Evolutionary conservation across 2,113 vertebrate genomes (phyloP), one percentile per base, ranked within the genome.

Genomic region (Python bivittatus): DNA sequence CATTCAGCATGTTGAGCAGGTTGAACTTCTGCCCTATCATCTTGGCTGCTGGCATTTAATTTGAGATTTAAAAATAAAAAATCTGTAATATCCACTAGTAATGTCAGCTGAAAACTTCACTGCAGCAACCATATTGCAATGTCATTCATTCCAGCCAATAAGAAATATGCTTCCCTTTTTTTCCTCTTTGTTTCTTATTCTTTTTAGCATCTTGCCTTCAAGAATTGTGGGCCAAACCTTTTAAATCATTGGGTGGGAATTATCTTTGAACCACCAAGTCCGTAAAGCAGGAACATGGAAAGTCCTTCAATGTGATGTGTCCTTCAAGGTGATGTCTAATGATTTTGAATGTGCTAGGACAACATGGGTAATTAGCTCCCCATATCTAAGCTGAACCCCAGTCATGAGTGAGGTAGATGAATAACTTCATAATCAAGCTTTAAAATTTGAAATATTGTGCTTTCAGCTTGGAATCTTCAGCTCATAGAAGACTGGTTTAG

Each of bases 1-100:
- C 33, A 88, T 92, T 88, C 86, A 91, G 91, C 15, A 6, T 0
- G 1, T 90, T 93, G 93, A 94, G 54, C 72, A 86, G 57, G 88
- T 93, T 94, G 88, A 94, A 93, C 33, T 85, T 8, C 85, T 92
- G 79, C 5, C 54, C 58, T 33, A 91, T 88, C 52, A 44, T 91
- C 57, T 91, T 88, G 60, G 83, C 54, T 91, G 93, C 88, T 68
- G n/a, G 27, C 91, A 86, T 85, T 92, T 88, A 92, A 90, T 94
- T 91, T 92, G 72, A 0, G 0, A 57, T 53, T 72, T 22, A n/a
- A 88, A 58, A 88, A 84, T 68, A 86, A 92, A 38, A 22, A 17
- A 88, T 85, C 54, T 88, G 64, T 68, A 93, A 72, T 22, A 84
- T 89, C 87, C 72, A 61, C 86, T 92, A 52, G 58, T 29, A 57